Base-by-base conservation (phyloP, 2,797 vertebrate genomes). In the Calcarius lapponicus region DNA sequence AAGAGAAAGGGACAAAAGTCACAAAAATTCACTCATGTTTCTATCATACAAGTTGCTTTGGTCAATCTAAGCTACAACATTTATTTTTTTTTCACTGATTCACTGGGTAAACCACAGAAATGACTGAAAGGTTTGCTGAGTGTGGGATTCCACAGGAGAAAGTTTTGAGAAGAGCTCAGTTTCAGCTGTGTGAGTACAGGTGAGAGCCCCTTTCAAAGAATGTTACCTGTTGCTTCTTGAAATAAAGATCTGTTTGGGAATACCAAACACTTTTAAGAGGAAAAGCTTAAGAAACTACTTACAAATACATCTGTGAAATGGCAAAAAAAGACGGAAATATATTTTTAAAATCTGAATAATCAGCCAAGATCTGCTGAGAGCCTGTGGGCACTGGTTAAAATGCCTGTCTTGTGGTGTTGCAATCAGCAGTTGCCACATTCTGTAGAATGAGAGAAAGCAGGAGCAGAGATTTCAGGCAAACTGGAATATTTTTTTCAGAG, bases 101-200 rank as follows among this genome's bases (percentile, higher is more conserved):
- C 7, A 0, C 21, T 48, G 71, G 42, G 34, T 42, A 13, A 48
- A 5, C 5, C 3, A 1, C 5, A 3, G 76, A 61, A 61, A 50
- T 56, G 9, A 34, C 47, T 43, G 1, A 36, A 50, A 43, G 60
- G 34, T 58, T 86, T 34, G 13, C 24, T 43, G 32, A 21, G 12
- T 8, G 36, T 10, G 42, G 65, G 70, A 34, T 24, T 74, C 67
- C 1, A 18, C 19, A 60, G 34, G 32, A 74, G 64, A 32, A 67
- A 40, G 29, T 40, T 81, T 38, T 42, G 62, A 71, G 66, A 43
- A 56, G 14, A 74, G 61, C 43, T 38, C 38, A 17, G 4, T 19
- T 65, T 34, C 24, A 86, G 26, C 36, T 43, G 53, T 36, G 58
- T 40, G 40, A 43, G 31, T 40, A 6, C n/a, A 47, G 48, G 7